phyloP scores from a whole-genome alignment of 1,140 invertebrate genomes.

The Samia ricini region DNA sequence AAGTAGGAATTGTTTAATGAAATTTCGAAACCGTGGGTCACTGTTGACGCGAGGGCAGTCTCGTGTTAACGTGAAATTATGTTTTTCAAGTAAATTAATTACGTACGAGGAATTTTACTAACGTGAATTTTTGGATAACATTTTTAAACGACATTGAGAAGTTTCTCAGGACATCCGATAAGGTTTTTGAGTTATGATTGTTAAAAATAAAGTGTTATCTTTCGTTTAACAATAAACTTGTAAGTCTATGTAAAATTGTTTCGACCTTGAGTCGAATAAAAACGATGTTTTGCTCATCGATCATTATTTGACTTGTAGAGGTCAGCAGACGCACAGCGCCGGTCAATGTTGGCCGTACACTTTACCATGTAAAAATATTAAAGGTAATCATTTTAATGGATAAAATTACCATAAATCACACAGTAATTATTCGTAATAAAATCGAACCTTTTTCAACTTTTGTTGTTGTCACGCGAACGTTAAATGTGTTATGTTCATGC shows the following conservation, averaged over 20 bases:
- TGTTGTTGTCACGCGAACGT: neutral
- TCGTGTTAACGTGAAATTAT: neutral
- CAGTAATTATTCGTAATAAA: conserved; percentile 4
- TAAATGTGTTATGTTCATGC: neutral
- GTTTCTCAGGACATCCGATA: neutral
- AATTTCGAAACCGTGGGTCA: conserved; percentile 17
- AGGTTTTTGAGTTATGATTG: neutral
- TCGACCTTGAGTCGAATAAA: neutral
- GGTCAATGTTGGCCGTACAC: neutral
- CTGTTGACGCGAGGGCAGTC: conserved; percentile 16
- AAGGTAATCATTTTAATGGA: conserved; percentile 6
- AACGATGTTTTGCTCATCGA: neutral
- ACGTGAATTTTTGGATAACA: neutral
- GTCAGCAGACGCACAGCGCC: neutral
- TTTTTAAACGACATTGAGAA: neutral
- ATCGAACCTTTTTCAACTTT: neutral
- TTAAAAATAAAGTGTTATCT: neutral
- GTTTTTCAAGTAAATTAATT: neutral
- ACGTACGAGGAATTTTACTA: neutral
- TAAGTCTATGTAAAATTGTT: neutral
- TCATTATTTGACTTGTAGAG: neutral
- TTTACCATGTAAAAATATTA: neutral
- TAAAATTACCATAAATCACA: conserved; percentile 1
- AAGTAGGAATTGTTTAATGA: conserved; percentile 14
- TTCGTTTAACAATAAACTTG: neutral